These are phyloP conservation scores for Trileptium ribeirensis DNA, from an alignment of 2,888 invertebrate genomes.

Conservation along the genomic window DNA sequence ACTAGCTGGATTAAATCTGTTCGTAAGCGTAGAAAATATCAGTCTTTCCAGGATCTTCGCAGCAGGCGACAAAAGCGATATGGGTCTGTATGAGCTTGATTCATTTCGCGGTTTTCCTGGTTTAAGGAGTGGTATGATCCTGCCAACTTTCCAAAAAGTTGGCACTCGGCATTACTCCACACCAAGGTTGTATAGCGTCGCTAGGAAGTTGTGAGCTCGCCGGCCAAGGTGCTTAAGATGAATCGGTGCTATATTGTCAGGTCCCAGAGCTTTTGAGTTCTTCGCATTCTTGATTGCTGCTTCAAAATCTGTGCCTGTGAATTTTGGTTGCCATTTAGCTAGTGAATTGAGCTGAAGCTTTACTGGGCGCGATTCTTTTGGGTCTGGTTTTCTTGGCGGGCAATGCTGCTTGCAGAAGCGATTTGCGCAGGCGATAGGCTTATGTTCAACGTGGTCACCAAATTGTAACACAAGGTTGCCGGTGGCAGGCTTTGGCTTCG, in stretches of 20 bases:
- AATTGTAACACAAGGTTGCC: background rate
- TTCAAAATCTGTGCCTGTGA: background rate
- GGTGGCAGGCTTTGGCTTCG: background rate
- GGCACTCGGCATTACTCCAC: background rate
- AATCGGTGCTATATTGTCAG: background rate
- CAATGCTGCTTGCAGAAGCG: background rate
- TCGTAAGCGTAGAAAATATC: background rate
- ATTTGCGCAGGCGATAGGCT: background rate
- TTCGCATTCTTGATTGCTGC: background rate
- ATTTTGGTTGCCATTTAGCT: background rate
- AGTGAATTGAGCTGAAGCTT: background rate
- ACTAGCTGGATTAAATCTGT: background rate
- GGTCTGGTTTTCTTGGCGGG: background rate
- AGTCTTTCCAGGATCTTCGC: background rate
- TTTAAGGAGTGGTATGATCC: slow-evolving; percentile 4
- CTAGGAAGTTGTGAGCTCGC: background rate
- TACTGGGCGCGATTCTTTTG: background rate
- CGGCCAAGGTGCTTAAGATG: background rate
- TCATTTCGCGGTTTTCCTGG: background rate
- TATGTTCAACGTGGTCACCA: background rate
- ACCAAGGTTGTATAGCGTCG: background rate
- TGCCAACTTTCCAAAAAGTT: background rate
- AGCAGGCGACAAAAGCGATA: background rate
- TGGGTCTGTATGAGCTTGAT: background rate
- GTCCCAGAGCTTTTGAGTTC: background rate